Conservation (phyloP, 2,888 invertebrate species). For the Acronicta leporina region DNA sequence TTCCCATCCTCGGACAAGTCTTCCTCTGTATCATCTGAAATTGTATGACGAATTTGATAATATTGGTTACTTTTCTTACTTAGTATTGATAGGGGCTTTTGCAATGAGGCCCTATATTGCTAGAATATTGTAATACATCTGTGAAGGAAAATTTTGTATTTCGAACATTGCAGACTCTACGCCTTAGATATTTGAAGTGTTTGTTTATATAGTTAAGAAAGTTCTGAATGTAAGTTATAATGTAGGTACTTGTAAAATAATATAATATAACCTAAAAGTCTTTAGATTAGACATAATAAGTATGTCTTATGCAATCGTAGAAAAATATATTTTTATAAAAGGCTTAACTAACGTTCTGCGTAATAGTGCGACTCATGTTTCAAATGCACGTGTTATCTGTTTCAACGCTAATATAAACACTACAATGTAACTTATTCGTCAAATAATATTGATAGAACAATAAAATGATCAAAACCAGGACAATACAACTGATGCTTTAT, state of each 20-base stretch:
- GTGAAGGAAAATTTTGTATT: no score
- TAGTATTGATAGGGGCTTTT: no score
- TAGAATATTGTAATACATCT: no score
- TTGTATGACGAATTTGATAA: background rate
- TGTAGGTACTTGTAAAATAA: no score
- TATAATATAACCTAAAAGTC: no score
- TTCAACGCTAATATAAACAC: conserved; percentile 1
- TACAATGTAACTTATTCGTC: background rate
- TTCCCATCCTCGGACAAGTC: conserved; percentile 50
- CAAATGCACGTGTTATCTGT: conserved; percentile 43
- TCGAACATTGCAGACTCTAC: no score
- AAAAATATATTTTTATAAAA: conserved; percentile 6
- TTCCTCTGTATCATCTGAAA: conserved; percentile 60
- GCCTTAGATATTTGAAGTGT: no score
- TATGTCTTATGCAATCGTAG: conserved; percentile 10
- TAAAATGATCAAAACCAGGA: background rate
- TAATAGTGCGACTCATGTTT: conserved; percentile 36
- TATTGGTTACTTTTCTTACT: background rate
- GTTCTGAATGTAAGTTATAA: no score
- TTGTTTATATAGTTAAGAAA: no score
- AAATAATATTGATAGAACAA: conserved; percentile 3
- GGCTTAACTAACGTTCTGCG: conserved; percentile 1
- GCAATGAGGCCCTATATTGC: no score
- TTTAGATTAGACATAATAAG: no score
- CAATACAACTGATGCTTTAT: conserved; percentile 1